Conservation (phyloP, 2,113 vertebrate genomes). For the Chlamydotis undulata region DNA sequence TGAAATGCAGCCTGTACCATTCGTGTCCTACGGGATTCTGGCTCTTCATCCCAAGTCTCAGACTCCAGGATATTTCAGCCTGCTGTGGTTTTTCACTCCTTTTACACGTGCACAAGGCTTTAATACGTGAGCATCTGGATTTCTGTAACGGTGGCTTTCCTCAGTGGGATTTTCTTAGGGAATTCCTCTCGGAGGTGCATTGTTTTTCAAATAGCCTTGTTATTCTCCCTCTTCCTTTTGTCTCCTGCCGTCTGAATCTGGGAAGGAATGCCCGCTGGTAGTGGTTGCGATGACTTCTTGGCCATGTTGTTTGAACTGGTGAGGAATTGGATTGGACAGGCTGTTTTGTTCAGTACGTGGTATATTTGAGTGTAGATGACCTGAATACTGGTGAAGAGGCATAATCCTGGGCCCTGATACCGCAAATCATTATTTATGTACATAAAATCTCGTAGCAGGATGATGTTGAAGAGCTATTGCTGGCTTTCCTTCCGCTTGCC, state of each 20-base stretch:
- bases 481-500: neutral
- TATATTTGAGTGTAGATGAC: neutral
- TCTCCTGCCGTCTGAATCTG: neutral
- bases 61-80: neutral
- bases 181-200: neutral
- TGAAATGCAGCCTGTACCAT: neutral
- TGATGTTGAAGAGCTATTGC: neutral
- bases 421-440: neutral
- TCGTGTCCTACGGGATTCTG: neutral
- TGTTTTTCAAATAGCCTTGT: neutral
- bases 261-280: neutral
- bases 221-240: neutral
- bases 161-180: neutral
- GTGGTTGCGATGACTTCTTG: neutral
- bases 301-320: neutral
- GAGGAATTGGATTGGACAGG: neutral
- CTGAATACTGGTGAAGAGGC: neutral
- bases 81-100: neutral
- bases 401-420: neutral
- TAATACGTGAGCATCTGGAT: accelerated
- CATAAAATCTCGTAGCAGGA: neutral
- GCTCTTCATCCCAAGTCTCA: neutral
- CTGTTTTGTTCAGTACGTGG: neutral
- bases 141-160: neutral
- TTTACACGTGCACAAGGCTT: neutral